phyloP scores from a whole-genome alignment of 2,113 vertebrate genomes.

The Lamprologus sp. region DNA sequence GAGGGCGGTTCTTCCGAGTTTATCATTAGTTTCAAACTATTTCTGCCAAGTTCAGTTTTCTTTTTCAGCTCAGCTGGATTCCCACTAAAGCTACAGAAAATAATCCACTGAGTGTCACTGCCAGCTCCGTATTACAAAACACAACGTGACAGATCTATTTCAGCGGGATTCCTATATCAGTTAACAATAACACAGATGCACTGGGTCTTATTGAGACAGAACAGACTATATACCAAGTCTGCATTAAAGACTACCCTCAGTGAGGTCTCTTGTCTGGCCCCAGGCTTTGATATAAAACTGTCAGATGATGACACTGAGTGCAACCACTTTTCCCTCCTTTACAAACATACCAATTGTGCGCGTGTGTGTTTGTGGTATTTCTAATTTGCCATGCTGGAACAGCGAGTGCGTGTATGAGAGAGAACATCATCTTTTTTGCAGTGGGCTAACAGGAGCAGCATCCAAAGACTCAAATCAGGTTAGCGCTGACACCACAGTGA shows the following conservation, averaged over 20 bases:
- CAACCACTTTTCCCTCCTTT: constrained; percentile 20
- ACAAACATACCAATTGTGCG: background rate
- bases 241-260: constrained; percentile 10
- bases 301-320: constrained; percentile 60
- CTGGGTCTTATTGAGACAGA: background rate
- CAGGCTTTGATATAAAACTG: constrained; percentile 44
- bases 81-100: background rate
- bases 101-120: background rate
- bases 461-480: constrained; percentile 13
- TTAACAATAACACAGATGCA: background rate
- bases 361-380: background rate
- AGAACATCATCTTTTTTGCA: background rate
- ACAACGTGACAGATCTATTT: background rate
- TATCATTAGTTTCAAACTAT: background rate
- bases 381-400: background rate
- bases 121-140: background rate
- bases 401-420: background rate
- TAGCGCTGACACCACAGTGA: background rate
- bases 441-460: background rate
- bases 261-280: constrained; percentile 24
- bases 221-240: background rate
- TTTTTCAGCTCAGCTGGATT: background rate
- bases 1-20: background rate
- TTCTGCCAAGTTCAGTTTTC: background rate
- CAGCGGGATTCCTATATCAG: background rate